A percentile compares a stretch with the other conserved stretches of the same genome.
Evolutionary conservation across 1,140 invertebrate species (phyloP).

Genomic region (Magallana gigas): DNA sequence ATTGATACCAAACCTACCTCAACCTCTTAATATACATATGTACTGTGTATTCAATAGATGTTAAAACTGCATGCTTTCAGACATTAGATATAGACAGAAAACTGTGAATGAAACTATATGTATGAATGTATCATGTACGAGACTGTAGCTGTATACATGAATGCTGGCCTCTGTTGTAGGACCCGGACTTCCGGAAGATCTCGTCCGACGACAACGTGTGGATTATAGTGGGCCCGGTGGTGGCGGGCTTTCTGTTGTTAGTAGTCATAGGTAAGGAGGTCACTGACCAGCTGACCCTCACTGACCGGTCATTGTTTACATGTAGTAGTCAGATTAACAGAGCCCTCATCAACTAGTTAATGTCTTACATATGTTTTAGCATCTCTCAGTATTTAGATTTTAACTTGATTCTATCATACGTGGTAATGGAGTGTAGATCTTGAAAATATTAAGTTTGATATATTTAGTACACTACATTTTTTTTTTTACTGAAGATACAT

Average conservation of each 20-base stretch:
- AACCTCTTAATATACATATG: no score
- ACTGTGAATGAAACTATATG: not conserved
- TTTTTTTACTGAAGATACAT: no score
- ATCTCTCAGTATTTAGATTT: no score
- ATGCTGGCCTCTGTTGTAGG: conserved; percentile 41
- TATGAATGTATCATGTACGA: not conserved
- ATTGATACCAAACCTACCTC: no score
- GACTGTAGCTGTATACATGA: not conserved
- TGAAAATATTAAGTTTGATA: no score
- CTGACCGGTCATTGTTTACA: no score
- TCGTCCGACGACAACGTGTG: conserved; percentile 73
- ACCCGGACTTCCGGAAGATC: conserved; percentile 49
- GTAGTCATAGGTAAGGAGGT: conserved; percentile 67
- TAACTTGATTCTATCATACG: no score
- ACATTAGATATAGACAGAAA: no score
- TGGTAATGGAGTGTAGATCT: no score
- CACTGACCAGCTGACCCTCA: not conserved
- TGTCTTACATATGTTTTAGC: no score
- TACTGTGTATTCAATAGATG: not conserved
- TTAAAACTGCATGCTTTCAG: not conserved
- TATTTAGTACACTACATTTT: no score
- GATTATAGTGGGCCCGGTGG: conserved; percentile 88
- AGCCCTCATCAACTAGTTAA: no score
- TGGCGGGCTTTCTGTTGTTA: conserved; percentile 84
- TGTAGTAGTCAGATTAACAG: not conserved